These are phyloP conservation scores for Anser brachyrhynchus DNA, from an alignment of 2,113 vertebrate genomes.

Conservation along the genomic window DNA sequence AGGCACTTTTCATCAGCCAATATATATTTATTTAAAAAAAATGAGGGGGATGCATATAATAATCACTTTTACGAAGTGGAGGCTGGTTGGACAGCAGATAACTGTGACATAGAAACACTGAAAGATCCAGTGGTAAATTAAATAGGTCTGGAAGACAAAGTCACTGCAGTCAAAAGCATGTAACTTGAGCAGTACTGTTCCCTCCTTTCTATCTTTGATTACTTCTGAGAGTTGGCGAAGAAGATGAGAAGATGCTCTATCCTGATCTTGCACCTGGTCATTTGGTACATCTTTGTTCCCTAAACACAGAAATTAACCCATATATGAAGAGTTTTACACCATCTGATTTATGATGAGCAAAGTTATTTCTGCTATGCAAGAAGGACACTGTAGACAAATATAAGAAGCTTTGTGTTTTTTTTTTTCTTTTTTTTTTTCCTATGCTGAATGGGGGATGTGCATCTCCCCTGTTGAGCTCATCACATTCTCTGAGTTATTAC, in stretches of 20 bases:
- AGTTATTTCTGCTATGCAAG: neutral
- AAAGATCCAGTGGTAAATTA: neutral
- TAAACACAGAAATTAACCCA: neutral
- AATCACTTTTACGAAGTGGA: neutral
- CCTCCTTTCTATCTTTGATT: neutral
- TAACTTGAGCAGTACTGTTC: neutral
- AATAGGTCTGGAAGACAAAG: neutral
- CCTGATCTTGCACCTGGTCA: neutral
- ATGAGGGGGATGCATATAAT: neutral
- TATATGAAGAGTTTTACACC: neutral
- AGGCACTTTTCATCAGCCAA: neutral
- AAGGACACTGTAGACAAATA: neutral
- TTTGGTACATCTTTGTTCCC: neutral
- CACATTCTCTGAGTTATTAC: fast-evolving
- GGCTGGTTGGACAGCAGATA: neutral
- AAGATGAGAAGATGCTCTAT: neutral
- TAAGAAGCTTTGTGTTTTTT: neutral
- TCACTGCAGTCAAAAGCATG: neutral
- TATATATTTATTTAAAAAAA: neutral
- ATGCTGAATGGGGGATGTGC: neutral
- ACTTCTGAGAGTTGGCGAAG: neutral
- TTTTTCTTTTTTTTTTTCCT: neutral
- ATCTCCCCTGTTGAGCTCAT: neutral
- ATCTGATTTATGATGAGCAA: neutral
- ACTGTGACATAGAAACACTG: neutral